Percentiles rank a stretch among this genome's conserved stretches.
phyloP scores from a whole-genome alignment of 2,113 vertebrate species.

The Pandion haliaetus region DNA sequence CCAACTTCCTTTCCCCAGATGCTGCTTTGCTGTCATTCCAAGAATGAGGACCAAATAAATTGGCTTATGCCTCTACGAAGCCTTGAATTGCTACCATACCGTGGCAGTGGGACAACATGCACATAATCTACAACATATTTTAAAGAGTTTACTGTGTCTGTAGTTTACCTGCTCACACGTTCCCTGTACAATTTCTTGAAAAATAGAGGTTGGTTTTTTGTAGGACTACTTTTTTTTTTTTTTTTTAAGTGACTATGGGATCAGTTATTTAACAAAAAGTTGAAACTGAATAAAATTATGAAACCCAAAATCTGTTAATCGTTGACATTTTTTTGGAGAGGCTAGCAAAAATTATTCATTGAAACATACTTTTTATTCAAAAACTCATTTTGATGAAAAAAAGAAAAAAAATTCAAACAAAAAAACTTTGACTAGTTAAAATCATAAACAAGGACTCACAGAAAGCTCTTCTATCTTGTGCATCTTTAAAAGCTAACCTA shows the following conservation, averaged over 20 bases:
- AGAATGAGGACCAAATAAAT: neutral
- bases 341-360: neutral
- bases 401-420: neutral
- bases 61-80: neutral
- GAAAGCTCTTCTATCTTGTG: neutral
- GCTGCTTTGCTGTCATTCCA: neutral
- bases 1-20: neutral
- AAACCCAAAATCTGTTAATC: neutral
- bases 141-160: neutral
- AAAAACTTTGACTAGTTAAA: neutral
- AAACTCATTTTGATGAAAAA: neutral
- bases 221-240: neutral
- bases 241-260: neutral
- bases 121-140: neutral
- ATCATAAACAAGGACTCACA: neutral
- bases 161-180: neutral
- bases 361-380: neutral
- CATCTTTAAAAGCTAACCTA: neutral
- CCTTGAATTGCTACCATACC: neutral
- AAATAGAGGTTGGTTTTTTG: neutral
- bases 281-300: neutral
- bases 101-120: neutral
- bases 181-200: neutral
- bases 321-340: fast-evolving
- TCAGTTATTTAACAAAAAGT: neutral